Conservation (phyloP, 2,888 invertebrate genomes). For the Papilio protenor region DNA sequence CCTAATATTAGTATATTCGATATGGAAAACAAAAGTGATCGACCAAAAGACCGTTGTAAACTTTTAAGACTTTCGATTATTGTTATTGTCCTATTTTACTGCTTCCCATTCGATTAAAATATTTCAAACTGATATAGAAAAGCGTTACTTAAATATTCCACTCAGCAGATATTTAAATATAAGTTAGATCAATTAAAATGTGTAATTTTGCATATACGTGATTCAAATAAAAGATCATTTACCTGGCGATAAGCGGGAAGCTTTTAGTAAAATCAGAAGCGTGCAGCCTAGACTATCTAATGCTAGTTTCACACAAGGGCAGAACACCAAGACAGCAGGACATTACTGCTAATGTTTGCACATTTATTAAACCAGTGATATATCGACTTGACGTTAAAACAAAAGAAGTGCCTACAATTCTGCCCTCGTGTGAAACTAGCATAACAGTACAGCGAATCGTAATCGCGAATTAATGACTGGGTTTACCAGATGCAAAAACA, state of each 20-base stretch:
- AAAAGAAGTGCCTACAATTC: neutral
- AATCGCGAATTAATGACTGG: conserved; percentile 74
- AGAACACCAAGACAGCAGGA: neutral
- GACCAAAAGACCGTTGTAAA: too few species aligned
- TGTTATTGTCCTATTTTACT: too few species aligned
- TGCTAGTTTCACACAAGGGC: neutral
- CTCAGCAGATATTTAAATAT: neutral
- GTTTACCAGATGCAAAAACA: conserved; percentile 50
- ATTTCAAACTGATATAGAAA: neutral
- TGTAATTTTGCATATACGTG: neutral
- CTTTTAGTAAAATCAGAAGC: conserved; percentile 54
- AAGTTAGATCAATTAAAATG: neutral
- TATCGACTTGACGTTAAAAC: neutral
- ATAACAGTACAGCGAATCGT: conserved; percentile 50
- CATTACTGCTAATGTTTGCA: neutral
- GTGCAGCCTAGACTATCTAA: conserved; percentile 50
- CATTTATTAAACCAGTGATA: neutral
- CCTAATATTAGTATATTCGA: too few species aligned
- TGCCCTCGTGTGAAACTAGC: neutral
- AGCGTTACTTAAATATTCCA: neutral
- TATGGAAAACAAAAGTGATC: too few species aligned
- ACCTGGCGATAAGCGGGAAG: conserved; percentile 37
- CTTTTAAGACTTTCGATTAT: too few species aligned
- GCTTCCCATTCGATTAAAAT: neutral
- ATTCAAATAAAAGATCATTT: conserved; percentile 32